A percentile compares a stretch with the other conserved stretches of the same genome.
Conservation (phyloP, 2,113 vertebrate genomes). For the human region DNA sequence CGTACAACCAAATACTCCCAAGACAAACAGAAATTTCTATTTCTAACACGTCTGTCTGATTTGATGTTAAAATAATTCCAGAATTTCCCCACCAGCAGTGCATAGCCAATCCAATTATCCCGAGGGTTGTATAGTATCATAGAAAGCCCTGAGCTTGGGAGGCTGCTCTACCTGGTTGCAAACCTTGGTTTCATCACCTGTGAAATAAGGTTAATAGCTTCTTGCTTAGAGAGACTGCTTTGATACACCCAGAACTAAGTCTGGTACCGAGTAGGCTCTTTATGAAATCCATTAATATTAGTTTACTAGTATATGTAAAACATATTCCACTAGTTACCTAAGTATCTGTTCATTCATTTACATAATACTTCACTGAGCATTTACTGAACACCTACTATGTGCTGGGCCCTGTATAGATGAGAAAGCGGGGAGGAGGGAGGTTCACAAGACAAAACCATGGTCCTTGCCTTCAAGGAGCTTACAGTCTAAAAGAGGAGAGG, state of each 20-base stretch:
- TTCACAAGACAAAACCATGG: neutral
- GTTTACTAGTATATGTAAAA: neutral
- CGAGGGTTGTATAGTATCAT: neutral
- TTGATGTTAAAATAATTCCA: neutral
- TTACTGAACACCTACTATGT: neutral
- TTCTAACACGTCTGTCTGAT: neutral
- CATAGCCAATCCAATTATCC: neutral
- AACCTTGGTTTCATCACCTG: neutral
- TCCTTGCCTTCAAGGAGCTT: neutral
- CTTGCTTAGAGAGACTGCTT: neutral
- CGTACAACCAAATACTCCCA: neutral
- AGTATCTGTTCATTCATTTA: neutral
- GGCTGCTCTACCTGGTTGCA: neutral
- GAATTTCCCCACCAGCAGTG: neutral
- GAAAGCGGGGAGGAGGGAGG: neutral
- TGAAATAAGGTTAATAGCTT: neutral
- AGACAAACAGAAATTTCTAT: conserved; percentile 5
- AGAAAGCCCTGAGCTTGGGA: neutral
- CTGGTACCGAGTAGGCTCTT: neutral
- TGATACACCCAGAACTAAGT: neutral
- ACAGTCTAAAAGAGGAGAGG: neutral
- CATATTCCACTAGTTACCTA: neutral
- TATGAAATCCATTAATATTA: neutral
- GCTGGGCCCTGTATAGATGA: neutral
- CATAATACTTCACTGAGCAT: neutral